Conservation (phyloP, 2,888 invertebrate species). For the Mesoligia furuncula region DNA sequence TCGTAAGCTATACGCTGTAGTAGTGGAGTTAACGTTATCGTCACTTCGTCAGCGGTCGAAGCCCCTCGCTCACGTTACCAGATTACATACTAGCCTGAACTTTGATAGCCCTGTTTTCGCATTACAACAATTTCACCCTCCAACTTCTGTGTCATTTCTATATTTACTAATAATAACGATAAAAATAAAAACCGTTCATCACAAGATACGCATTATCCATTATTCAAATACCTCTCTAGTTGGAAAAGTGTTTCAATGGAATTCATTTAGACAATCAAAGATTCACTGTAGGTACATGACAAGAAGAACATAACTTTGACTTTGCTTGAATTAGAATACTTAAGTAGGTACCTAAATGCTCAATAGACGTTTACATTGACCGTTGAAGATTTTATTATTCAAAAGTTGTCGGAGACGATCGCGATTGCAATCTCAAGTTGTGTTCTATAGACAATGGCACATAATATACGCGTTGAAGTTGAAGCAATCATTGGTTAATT, state of each 20-base stretch:
- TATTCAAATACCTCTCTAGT: slow-evolving; percentile 32
- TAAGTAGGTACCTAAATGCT: slow-evolving; percentile 54
- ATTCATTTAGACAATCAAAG: slow-evolving; percentile 15
- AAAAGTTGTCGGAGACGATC: slow-evolving; percentile 74
- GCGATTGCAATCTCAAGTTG: slow-evolving; percentile 82
- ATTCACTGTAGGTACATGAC: slow-evolving; percentile 43
- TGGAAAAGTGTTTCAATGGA: slow-evolving; percentile 23
- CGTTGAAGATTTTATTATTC: slow-evolving; percentile 82
- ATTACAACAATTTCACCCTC: slow-evolving; percentile 73
- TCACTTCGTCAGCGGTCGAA: slow-evolving; percentile 79
- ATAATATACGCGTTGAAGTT: slow-evolving; percentile 77
- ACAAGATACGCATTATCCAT: slow-evolving; percentile 27
- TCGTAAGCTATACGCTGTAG: slow-evolving; percentile 60
- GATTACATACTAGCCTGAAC: slow-evolving; percentile 84
- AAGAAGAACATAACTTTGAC: slow-evolving; percentile 38
- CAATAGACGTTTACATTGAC: slow-evolving; percentile 65
- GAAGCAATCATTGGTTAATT: slow-evolving; percentile 88
- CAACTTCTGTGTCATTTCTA: slow-evolving; percentile 57
- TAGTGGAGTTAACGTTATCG: slow-evolving; percentile 80
- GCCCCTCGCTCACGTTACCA: slow-evolving; percentile 82
- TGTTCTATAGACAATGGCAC: slow-evolving; percentile 79
- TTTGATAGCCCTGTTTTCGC: slow-evolving; percentile 82
- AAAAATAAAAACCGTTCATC: slow-evolving; percentile 24
- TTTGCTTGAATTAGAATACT: slow-evolving; percentile 56
- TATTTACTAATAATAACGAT: slow-evolving; percentile 42